Evolutionary conservation across 2,113 vertebrate species (phyloP).

Genomic region (Anas platyrhynchos): DNA sequence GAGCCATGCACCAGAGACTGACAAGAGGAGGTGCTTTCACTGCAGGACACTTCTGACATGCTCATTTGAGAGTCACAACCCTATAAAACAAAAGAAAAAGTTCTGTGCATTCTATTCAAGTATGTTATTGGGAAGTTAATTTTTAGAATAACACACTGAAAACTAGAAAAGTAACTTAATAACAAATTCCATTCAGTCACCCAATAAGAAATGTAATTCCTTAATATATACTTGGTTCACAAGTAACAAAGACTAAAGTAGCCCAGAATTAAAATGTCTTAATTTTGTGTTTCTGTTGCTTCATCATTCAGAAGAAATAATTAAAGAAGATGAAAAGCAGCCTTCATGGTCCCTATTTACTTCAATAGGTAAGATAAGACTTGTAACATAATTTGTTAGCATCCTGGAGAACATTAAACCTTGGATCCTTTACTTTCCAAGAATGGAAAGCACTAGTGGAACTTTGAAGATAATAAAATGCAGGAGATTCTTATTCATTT

Average conservation of each 20-base stretch:
- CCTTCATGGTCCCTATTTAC: background rate
- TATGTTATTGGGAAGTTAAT: background rate
- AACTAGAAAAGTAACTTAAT: background rate
- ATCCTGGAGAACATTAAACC: background rate
- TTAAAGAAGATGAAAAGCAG: background rate
- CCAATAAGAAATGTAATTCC: background rate
- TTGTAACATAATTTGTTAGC: background rate
- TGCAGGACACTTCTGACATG: slow-evolving; percentile 93
- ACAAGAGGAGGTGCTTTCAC: slow-evolving; percentile 92
- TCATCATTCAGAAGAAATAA: background rate
- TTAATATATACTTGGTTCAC: background rate
- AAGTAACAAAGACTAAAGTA: background rate
- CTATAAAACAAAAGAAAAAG: slow-evolving; percentile 75
- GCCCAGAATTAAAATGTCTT: background rate
- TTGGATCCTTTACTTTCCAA: background rate
- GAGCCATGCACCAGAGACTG: slow-evolving; percentile 91
- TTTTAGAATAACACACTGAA: background rate
- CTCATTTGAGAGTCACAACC: slow-evolving; percentile 93
- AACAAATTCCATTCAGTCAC: background rate
- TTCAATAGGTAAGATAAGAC: background rate
- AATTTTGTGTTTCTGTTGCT: background rate
- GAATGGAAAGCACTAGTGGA: background rate
- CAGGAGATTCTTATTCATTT: slow-evolving; percentile 21
- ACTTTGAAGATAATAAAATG: background rate
- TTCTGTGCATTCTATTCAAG: background rate